Evolutionary conservation across 2,113 vertebrate species (phyloP), one percentile per base, ranked within the genome.

Genomic region (Verasper variegatus): DNA sequence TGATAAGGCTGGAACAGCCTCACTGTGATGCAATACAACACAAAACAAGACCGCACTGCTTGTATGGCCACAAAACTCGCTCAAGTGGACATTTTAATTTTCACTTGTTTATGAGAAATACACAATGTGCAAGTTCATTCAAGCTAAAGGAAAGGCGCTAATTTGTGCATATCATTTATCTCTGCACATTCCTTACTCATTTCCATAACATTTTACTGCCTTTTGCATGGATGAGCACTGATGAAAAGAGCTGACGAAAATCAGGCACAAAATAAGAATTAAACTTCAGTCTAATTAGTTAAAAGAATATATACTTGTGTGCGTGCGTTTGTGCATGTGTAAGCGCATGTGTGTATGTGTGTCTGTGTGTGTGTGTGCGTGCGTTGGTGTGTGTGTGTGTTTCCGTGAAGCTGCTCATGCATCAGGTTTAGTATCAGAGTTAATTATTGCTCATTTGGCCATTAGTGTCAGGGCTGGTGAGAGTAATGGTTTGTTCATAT

Each of bases 381-480:
- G 14, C 5, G 13, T 61, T 1, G 35, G 9, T 54, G 17, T 60
- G 21, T 59, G 35, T 24, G 15, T 57, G 55, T 57, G 68, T 26
- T 26, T 5, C 10, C 27, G 6, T 24, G 47, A 58, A 71, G 55
- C 49, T 73, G 68, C 75, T 81, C 83, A 65, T 85, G 77, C 68
- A 24, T 85, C 26, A 62, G 56, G 62, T 80, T 81, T 80, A 69
- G 65, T 80, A 84, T 87, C 76, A 57, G 75, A 84, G 83, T 84
- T 92, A 91, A 90, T 91, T 93, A 90, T 84, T 90, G 74, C 86
- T 90, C 83, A 90, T 92, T 86, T 89, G 81, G 75, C 69, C 71
- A 80, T 91, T 90, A 82, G 89, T 92, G 90, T 85, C 84, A 89
- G 61, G 79, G 71, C 75, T 81, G 67, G 61, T 85, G 80, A 84